Evolutionary conservation across 2,888 invertebrate species (phyloP).

Genomic region (Shargacucullia verbasci): DNA sequence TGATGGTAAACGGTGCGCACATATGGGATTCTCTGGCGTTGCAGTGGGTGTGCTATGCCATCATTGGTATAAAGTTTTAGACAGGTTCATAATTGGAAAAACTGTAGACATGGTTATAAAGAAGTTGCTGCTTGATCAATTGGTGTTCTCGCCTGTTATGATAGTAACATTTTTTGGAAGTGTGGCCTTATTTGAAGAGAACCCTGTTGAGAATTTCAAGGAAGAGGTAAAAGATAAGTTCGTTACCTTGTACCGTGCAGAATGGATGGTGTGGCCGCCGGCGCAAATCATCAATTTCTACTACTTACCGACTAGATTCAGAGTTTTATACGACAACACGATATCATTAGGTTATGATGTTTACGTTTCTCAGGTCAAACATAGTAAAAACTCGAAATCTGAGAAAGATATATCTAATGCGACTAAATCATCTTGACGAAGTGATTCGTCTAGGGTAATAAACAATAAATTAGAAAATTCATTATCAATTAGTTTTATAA

Average conservation of each 20-base stretch:
- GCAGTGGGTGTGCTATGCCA: constrained; percentile 95
- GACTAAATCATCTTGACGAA: constrained; percentile 42
- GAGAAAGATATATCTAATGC: constrained; percentile 44
- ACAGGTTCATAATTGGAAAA: constrained; percentile 92
- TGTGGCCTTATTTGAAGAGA: constrained; percentile 92
- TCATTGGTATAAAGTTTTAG: constrained; percentile 96
- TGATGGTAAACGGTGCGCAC: constrained; percentile 90
- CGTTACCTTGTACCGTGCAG: constrained; percentile 93
- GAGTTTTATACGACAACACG: constrained; percentile 96
- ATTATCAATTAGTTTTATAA: constrained; percentile 43
- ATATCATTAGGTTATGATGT: constrained; percentile 96
- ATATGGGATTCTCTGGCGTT: constrained; percentile 95
- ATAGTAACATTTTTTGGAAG: constrained; percentile 95
- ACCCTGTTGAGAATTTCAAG: constrained; percentile 90
- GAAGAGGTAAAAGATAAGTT: constrained; percentile 93
- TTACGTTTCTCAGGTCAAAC: constrained; percentile 95
- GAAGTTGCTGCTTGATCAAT: constrained; percentile 95
- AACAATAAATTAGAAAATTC: constrained; percentile 23
- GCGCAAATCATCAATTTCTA: constrained; percentile 98
- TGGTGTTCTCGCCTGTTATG: constrained; percentile 95
- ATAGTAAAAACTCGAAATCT: constrained; percentile 75
- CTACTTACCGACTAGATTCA: constrained; percentile 94
- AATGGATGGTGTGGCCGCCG: constrained; percentile 98
- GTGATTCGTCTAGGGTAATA: constrained; percentile 11
- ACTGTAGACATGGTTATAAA: constrained; percentile 91